Evolutionary conservation across 2,888 invertebrate species (phyloP), one percentile per base, ranked within the genome.

Genomic region (Trypoxylon attenuatum): DNA sequence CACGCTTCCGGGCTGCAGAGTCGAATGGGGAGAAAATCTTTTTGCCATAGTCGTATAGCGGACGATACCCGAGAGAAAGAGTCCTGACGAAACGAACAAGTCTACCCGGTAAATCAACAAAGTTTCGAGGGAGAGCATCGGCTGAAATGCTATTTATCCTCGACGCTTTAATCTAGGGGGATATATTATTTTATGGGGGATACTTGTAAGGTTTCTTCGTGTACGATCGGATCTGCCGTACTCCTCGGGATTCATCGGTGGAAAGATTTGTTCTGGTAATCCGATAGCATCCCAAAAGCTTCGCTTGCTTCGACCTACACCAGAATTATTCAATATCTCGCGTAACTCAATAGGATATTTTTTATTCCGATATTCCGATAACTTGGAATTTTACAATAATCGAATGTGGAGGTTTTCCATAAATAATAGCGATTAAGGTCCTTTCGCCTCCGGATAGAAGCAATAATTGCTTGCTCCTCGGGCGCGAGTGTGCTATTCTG

Each of bases 111-210:
- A 54, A 61, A 60, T 54, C 60, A 39, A 49, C 49, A 61, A 64
- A 64, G 27, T 61, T 61, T 22, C 21, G 43, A 39, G 50, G 29
- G 39, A 39, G 33, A 39, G 22, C 25, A 33, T 33, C 42, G 41
- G 22, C 5, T 47, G 66, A 66, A 66, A 66, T 66, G 52, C 53
- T 66, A 66, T 66, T 66, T 66, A 57, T 57, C 56, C 56, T 49
- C 23, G 21, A 43, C 6, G 21, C 57, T 52, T 27, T 10, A 15
- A 39, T 18, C 25, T 4, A 6, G 21, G 22, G 49, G 53, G 66
- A 55, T 57, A 29, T 42, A 65, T 65, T 63, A 66, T 66, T 66
- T 63, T 50, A 52, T 43, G 47, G 39, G 45, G 49, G 49, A 57
- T 43, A 39, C 52, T 57, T 53, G 27, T 49, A 27, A 29, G 66